Percentiles rank a stretch among this genome's conserved stretches.
phyloP scores from a whole-genome alignment of 2,888 invertebrate genomes.

The Sarcophaga caerulescens region DNA sequence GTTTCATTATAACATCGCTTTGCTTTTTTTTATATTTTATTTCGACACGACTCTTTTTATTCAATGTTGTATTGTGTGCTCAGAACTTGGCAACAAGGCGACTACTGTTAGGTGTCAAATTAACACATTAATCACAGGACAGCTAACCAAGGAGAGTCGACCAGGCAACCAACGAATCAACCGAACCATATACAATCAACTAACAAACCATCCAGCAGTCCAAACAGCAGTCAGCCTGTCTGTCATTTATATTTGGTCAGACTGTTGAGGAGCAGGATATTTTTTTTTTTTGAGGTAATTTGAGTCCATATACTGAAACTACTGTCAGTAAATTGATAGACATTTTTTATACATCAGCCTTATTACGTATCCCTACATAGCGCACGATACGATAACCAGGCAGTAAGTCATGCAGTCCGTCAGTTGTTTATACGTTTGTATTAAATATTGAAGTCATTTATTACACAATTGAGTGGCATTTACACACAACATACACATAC shows the following conservation, averaged over 20 bases:
- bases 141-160: conserved; percentile 46
- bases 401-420: background rate
- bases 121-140: conserved; percentile 68
- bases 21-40: conserved; percentile 18
- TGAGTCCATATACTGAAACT: conserved; percentile 59
- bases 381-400: too few species aligned
- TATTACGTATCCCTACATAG: conserved; percentile 10
- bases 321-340: conserved; percentile 64
- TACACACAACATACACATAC: background rate
- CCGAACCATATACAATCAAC: conserved; percentile 20
- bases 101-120: conserved; percentile 69
- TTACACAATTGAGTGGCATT: conserved; percentile 53
- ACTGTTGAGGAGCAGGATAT: too few species aligned
- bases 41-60: background rate
- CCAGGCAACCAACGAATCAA: conserved; percentile 25
- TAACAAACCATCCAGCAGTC: conserved; percentile 5
- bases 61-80: conserved; percentile 14
- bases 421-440: conserved; percentile 21
- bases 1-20: conserved; percentile 33
- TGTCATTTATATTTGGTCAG: conserved; percentile 1
- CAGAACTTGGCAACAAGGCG: conserved; percentile 45
- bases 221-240: conserved; percentile 18
- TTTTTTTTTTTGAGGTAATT: conserved; percentile 55
- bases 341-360: conserved; percentile 43
- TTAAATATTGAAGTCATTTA: conserved; percentile 59